phyloP scores from a whole-genome alignment of 2,888 invertebrate species.

The Exocentrus adspersus region DNA sequence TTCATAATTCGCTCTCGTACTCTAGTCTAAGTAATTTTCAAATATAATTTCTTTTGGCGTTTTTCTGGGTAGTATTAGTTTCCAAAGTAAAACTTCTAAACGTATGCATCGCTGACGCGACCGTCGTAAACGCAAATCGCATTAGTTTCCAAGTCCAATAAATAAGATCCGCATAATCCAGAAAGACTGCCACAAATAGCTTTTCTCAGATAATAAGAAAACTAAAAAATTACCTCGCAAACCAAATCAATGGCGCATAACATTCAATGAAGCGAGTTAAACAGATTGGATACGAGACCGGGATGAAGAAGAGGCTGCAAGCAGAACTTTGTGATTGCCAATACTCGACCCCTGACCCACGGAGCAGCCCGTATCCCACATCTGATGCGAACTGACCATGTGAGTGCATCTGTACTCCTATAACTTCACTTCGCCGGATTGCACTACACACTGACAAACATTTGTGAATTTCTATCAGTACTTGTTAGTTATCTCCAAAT shows the following conservation, averaged over 20 bases:
- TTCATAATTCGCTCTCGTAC: too few species aligned
- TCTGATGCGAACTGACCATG: slow-evolving; percentile 61
- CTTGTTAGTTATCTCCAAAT: too few species aligned
- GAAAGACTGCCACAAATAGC: slow-evolving; percentile 37
- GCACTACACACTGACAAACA: slow-evolving; percentile 31
- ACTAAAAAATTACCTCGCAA: slow-evolving; percentile 58
- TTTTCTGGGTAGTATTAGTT: too few species aligned
- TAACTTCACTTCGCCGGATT: slow-evolving; percentile 22
- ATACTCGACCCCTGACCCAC: slow-evolving; percentile 55
- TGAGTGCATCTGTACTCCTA: slow-evolving; percentile 48
- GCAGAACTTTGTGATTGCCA: slow-evolving; percentile 56
- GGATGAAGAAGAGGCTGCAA: slow-evolving; percentile 55
- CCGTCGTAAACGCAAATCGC: neutral
- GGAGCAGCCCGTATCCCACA: slow-evolving; percentile 37
- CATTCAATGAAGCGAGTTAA: slow-evolving; percentile 62
- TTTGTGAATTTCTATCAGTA: too few species aligned
- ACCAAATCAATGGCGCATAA: slow-evolving; percentile 61
- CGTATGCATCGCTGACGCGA: neutral
- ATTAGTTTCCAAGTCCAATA: slow-evolving; percentile 28
- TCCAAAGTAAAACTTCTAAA: too few species aligned
- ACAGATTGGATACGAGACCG: slow-evolving; percentile 62
- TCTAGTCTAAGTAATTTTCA: too few species aligned
- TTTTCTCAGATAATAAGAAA: slow-evolving; percentile 50
- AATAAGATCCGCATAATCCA: slow-evolving; percentile 32
- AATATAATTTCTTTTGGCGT: too few species aligned